A percentile compares a stretch with the other conserved stretches of the same genome.
Evolutionary conservation across 1,140 invertebrate genomes (phyloP).

Genomic region (Bombus confusus): DNA sequence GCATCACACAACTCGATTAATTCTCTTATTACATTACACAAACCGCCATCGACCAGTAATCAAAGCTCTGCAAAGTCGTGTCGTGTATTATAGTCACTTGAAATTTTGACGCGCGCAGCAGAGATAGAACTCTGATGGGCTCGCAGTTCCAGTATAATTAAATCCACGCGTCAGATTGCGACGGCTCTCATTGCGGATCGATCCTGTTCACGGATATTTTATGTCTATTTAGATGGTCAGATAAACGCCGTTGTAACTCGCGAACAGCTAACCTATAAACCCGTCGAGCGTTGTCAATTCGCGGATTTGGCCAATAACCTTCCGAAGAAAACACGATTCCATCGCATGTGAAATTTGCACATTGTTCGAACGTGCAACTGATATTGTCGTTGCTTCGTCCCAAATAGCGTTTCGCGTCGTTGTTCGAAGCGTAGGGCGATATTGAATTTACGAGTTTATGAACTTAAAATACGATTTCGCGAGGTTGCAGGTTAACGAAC

Average conservation of each 20-base stretch:
- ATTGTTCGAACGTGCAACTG: not conserved
- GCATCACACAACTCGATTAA: too few relatives aligned
- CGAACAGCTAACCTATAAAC: not conserved
- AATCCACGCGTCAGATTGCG: not conserved
- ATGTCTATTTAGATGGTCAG: not conserved
- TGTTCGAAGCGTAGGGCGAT: not conserved
- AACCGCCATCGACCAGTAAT: too few relatives aligned
- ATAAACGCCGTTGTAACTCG: constrained; percentile 7
- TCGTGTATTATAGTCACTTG: not conserved
- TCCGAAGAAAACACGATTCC: not conserved
- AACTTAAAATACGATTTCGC: not conserved
- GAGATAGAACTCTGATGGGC: not conserved
- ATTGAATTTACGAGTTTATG: not conserved
- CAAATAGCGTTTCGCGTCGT: not conserved
- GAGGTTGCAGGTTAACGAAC: not conserved
- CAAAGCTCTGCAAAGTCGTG: too few relatives aligned
- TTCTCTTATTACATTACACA: not conserved
- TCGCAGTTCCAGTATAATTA: not conserved
- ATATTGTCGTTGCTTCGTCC: not conserved
- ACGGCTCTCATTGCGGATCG: not conserved
- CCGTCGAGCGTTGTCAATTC: not conserved
- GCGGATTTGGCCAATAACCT: not conserved
- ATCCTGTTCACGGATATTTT: not conserved
- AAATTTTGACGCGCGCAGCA: not conserved
- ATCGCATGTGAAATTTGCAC: not conserved